Evolutionary conservation across 2,888 invertebrate species (phyloP), one percentile per base, ranked within the genome.

Genomic region (Trichogramma dendrolimi): DNA sequence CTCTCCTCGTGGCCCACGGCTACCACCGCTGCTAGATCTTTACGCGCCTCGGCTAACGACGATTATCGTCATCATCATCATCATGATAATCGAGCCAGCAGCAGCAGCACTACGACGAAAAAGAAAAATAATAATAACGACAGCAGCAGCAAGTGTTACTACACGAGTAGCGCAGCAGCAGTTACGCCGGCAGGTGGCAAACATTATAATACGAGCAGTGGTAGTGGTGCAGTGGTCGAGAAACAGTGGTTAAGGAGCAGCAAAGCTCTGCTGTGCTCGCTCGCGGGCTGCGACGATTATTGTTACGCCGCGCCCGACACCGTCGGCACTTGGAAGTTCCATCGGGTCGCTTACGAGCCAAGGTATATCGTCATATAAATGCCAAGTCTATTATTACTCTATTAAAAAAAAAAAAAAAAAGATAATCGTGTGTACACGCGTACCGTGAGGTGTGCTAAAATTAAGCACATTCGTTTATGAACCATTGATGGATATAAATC

Each of bases 271-370:
- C 69, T 77, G 8, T 77, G 76, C 63, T 72, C 75, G 40, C 71
- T 77, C 41, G 74, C 75, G 11, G 73, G 72, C 42, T 76, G 75
- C 70, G 71, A 71, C 66, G 71, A 75, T 55, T 65, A 69, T 42
- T 58, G 67, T 60, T 68, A 73, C 55, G 73, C 75, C 71, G 73
- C 69, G 56, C 74, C 77, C 2, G 75, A 77, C 62, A 76, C 75
- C 4, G 58, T 76, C 43, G 77, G 77, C 66, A 77, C 77, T 6
- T 77, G 76, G 77, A 75, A 75, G 60, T 77, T 75, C 68, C 74
- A 76, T 65, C 72, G 73, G 55, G 71, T 74, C 51, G 51, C 55
- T 11, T 8, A 10, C 11, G 39, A 41, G 41, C 48, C n/a, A 44
- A 53, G 8, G 58, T 44, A 38, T 55, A 48, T 8, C 38, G 53